Conservation (phyloP, 2,888 invertebrate species). For the Fragum fragum region DNA sequence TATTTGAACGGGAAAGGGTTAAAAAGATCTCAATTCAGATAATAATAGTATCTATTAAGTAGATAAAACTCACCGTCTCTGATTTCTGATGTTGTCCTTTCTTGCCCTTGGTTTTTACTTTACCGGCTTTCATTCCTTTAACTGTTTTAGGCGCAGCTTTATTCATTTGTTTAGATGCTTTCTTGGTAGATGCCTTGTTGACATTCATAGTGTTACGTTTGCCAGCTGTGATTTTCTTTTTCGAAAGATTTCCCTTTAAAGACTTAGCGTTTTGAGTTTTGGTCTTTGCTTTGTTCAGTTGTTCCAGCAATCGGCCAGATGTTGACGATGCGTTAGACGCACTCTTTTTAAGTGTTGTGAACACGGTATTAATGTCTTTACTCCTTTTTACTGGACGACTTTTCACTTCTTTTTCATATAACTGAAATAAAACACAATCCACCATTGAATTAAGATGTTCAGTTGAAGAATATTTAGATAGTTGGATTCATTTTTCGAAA, state of each 20-base stretch:
- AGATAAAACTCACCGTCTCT: no score
- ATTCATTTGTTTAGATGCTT: not conserved
- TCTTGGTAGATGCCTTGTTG: not conserved
- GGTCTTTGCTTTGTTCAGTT: not conserved
- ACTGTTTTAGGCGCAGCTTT: no score
- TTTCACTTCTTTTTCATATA: constrained; percentile 11
- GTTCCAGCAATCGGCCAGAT: not conserved
- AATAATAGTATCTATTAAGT: no score
- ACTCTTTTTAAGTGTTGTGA: constrained; percentile 39
- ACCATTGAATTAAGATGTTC: no score
- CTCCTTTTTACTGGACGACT: not conserved
- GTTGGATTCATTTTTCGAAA: no score
- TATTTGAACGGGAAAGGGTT: no score
- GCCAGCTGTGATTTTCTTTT: not conserved
- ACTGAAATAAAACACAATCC: no score
- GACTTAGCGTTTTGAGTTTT: not conserved
- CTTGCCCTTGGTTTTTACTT: no score
- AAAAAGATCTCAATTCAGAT: no score
- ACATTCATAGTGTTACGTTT: not conserved
- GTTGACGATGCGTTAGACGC: constrained; percentile 32
- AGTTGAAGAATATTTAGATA: no score
- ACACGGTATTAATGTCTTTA: constrained; percentile 28
- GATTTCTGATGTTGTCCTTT: no score
- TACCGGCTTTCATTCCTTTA: no score
- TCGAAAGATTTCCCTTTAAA: not conserved